Conservation (phyloP, 2,797 vertebrate genomes). For the Borostomias antarcticus region DNA sequence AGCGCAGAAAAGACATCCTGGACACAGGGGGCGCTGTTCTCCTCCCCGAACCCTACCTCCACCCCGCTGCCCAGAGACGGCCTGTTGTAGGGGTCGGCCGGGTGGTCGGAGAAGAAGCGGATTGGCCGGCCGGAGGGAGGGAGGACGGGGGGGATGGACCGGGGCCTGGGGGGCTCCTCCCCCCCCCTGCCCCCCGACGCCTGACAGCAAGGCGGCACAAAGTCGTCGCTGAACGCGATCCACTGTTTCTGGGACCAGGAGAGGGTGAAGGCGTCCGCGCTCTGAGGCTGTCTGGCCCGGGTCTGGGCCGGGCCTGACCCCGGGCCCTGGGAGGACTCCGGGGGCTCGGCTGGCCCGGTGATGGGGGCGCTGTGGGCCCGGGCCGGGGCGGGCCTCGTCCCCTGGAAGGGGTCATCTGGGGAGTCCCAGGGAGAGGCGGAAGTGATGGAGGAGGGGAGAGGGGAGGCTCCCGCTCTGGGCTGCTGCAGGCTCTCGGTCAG, state of each 20-base stretch:
- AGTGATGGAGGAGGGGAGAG: constrained; percentile 67
- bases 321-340: constrained; percentile 23
- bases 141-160: constrained; percentile 63
- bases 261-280: constrained; percentile 60
- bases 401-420: constrained; percentile 71
- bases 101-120: constrained; percentile 75
- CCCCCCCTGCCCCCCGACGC: constrained; percentile 42
- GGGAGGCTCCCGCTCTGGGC: constrained; percentile 57
- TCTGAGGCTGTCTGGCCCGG: constrained; percentile 59
- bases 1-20: constrained; percentile 64
- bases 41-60: constrained; percentile 35
- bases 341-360: constrained; percentile 61
- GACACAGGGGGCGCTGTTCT: constrained; percentile 62
- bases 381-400: constrained; percentile 63
- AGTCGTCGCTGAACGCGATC: constrained; percentile 81
- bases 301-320: constrained; percentile 58
- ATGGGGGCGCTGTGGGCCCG: constrained; percentile 77
- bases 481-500: constrained; percentile 46
- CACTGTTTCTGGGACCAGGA: constrained; percentile 81
- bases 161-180: constrained; percentile 67
- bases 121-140: constrained; percentile 60
- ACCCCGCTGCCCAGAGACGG: constrained; percentile 55
- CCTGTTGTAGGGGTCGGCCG: constrained; percentile 66
- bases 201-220: constrained; percentile 53
- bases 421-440: constrained; percentile 72